Percentiles rank a stretch among this genome's conserved stretches.
These are phyloP conservation scores for Smutsia temminckii DNA, from an alignment of 2,797 vertebrate genomes.

Conservation along the genomic window DNA sequence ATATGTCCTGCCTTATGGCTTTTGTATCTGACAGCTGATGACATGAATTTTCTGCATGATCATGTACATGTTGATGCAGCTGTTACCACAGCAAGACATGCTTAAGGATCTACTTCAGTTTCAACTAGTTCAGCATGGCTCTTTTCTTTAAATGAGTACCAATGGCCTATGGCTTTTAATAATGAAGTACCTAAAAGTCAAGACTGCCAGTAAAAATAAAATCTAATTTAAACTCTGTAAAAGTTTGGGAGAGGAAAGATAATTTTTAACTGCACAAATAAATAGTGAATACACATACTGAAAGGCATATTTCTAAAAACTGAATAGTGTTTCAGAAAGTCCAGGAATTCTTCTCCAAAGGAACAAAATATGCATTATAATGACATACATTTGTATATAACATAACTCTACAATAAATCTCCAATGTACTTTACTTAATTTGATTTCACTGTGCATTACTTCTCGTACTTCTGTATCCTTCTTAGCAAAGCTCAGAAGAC, in stretches of 20 bases:
- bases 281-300: background rate
- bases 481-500: background rate
- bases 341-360: background rate
- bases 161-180: slow-evolving; percentile 68
- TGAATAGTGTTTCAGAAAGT: slow-evolving; percentile 53
- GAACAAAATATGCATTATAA: slow-evolving; percentile 56
- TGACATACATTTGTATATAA: background rate
- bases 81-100: slow-evolving; percentile 70
- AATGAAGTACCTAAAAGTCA: slow-evolving; percentile 49
- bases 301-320: slow-evolving; percentile 30
- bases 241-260: slow-evolving; percentile 68
- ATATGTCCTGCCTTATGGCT: slow-evolving; percentile 50
- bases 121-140: slow-evolving; percentile 50
- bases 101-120: slow-evolving; percentile 61
- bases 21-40: slow-evolving; percentile 73
- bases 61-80: slow-evolving; percentile 77
- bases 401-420: background rate
- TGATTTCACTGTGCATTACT: background rate
- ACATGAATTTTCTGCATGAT: slow-evolving; percentile 77
- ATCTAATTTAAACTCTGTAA: slow-evolving; percentile 75
- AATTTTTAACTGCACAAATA: slow-evolving; percentile 70
- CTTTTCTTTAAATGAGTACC: slow-evolving; percentile 69
- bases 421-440: background rate
- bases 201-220: slow-evolving; percentile 79
- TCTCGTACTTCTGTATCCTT: background rate